A percentile compares a stretch with the other conserved stretches of the same genome.
Conservation (phyloP, 1,140 invertebrate genomes). For the Bombus fervidus region DNA sequence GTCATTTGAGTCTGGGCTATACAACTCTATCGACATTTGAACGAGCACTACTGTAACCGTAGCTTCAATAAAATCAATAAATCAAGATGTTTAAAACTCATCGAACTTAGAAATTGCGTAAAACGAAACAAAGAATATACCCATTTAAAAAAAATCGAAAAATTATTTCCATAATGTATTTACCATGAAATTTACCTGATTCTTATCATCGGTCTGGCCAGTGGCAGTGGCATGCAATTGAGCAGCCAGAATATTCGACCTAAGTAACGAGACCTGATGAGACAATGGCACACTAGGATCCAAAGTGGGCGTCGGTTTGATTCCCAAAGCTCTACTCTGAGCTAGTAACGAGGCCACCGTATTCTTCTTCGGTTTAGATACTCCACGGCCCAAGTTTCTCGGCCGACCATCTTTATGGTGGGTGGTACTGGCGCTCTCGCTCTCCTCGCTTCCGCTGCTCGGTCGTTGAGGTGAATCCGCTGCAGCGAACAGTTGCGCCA, state of each 20-base stretch:
- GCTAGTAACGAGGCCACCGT: slow-evolving; percentile 93
- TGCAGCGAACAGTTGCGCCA: slow-evolving; percentile 83
- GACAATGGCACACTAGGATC: slow-evolving; percentile 84
- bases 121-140: background rate
- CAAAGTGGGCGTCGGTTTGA: slow-evolving; percentile 84
- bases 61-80: too few species aligned
- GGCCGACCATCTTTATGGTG: slow-evolving; percentile 88
- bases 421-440: slow-evolving; percentile 82
- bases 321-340: slow-evolving; percentile 90
- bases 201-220: slow-evolving; percentile 82
- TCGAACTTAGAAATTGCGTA: too few species aligned
- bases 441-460: slow-evolving; percentile 87
- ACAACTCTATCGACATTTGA: too few species aligned
- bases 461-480: slow-evolving; percentile 84
- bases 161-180: background rate
- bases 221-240: slow-evolving; percentile 82
- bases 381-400: slow-evolving; percentile 90
- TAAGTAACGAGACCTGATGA: slow-evolving; percentile 85
- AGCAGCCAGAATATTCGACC: slow-evolving; percentile 84
- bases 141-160: too few species aligned
- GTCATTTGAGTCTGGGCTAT: too few species aligned
- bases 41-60: too few species aligned
- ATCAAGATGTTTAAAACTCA: too few species aligned
- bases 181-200: slow-evolving; percentile 71
- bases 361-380: slow-evolving; percentile 95